Evolutionary conservation across 2,797 vertebrate species (phyloP), one percentile per base, ranked within the genome.

Genomic region (Pyrocephalus nanus): DNA sequence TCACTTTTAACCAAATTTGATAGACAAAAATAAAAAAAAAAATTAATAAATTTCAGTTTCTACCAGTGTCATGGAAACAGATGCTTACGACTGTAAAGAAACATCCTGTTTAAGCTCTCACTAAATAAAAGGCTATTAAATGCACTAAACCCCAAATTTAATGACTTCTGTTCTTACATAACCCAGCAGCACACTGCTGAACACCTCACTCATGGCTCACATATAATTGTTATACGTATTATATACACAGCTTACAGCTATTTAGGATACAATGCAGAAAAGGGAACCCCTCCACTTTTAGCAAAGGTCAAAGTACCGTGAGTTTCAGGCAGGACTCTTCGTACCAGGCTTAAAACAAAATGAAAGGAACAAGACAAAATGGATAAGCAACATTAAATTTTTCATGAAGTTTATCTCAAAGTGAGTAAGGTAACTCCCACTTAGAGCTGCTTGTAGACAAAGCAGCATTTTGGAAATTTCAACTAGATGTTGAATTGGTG

Each of bases 101-200:
- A 72, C 0, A 80, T 79, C 45, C 58, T 76, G 90, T 73, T 85
- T 61, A 61, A 82, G 64, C 36, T 45, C 36, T 55, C 15, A 12
- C 53, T 71, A 50, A 82, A 86, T 75, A 69, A 84, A 86, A 93
- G 36, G 47, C 58, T 78, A 86, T 54, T 72, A 71, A 81, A 78
- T 73, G 72, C 11, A 2, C 58, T 55, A 69, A 86, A 71, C 64
- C 64, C 22, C 71, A 95, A 88, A 84, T 76, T 6, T 79, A 73
- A 78, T 40, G 14, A 85, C 81, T 86, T 84, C 43, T 75, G 20
- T 45, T 92, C 77, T 95, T 93, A 94, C 7, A 40, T 93, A 95
- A 93, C 67, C n/a, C 42, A 93, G 34, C 2, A 93, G 67, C 83
- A 85, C 23, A 64, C 40, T 86, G 67, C 45, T 79, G 67, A 88